A percentile compares a stretch with the other conserved stretches of the same genome.
phyloP scores from a whole-genome alignment of 2,797 vertebrate species.

The Discoglossus pictus region DNA sequence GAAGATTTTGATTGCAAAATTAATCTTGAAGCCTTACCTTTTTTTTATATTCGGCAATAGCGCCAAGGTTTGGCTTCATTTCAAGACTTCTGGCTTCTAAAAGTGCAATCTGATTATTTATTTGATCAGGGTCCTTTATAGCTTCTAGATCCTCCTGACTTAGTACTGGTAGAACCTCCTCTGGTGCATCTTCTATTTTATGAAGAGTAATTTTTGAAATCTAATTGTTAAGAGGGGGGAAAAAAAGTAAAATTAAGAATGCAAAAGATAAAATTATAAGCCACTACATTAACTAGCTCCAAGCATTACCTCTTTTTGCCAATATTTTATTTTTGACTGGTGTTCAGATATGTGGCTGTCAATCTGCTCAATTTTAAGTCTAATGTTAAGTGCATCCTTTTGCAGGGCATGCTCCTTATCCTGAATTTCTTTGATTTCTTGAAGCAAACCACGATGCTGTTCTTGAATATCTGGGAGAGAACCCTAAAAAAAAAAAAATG shows the following conservation, averaged over 20 bases:
- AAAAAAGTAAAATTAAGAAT: neutral
- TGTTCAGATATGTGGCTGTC: conserved; percentile 80
- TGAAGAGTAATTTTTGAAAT: conserved; percentile 82
- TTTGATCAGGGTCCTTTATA: conserved; percentile 73
- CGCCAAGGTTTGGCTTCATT: conserved; percentile 89
- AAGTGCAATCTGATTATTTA: conserved; percentile 85
- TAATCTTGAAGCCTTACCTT: conserved; percentile 81
- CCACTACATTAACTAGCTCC: neutral
- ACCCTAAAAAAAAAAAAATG: conserved; percentile 73
- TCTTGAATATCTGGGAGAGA: conserved; percentile 80
- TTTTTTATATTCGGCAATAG: conserved; percentile 87
- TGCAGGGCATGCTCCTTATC: conserved; percentile 84
- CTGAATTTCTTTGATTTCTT: conserved; percentile 81
- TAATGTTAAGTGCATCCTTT: conserved; percentile 86
- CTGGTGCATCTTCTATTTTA: conserved; percentile 73
- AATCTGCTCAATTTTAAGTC: conserved; percentile 87
- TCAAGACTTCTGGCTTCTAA: conserved; percentile 84
- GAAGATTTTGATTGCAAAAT: neutral
- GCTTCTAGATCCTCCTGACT: conserved; percentile 74
- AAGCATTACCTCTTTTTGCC: conserved; percentile 87
- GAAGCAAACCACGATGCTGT: conserved; percentile 73
- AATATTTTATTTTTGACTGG: conserved; percentile 88
- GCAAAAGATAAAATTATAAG: neutral
- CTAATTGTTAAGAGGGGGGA: conserved; percentile 61
- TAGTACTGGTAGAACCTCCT: conserved; percentile 76